Conservation (phyloP, 2,113 vertebrate species). For the Mola mola region DNA sequence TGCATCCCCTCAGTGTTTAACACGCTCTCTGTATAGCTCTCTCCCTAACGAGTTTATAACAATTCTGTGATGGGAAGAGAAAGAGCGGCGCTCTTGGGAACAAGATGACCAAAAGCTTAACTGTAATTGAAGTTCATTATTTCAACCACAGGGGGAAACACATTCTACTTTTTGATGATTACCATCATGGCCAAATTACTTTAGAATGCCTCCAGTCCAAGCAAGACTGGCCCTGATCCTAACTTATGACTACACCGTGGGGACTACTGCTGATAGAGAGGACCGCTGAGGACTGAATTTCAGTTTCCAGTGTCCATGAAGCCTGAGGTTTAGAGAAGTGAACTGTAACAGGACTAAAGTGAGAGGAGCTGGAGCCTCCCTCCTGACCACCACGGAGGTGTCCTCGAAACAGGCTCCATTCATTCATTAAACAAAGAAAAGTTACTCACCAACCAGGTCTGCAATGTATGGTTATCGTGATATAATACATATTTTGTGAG, state of each 20-base stretch:
- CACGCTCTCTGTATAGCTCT: constrained; percentile 51
- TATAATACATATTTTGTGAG: too few species aligned
- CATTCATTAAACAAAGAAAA: too few species aligned
- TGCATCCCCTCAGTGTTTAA: constrained; percentile 56
- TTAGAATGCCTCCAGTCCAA: constrained; percentile 19
- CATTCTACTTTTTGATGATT: constrained; percentile 35
- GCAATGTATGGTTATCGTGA: too few species aligned
- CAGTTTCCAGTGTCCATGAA: not conserved
- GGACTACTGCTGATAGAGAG: not conserved
- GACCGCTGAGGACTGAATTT: not conserved
- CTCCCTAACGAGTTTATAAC: constrained; percentile 62
- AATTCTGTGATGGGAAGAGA: constrained; percentile 52
- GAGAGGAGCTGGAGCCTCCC: too few species aligned
- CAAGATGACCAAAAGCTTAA: constrained; percentile 30
- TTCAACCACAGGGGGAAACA: constrained; percentile 15
- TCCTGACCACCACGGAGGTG: not conserved
- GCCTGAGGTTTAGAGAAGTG: not conserved
- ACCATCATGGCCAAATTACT: constrained; percentile 23
- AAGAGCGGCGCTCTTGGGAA: constrained; percentile 34
- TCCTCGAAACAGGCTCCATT: too few species aligned
- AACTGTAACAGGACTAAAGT: not conserved
- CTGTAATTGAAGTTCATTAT: constrained; percentile 56
- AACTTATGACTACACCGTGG: constrained; percentile 10
- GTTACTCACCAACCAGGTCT: too few species aligned
- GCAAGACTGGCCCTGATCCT: constrained; percentile 11